Evolutionary conservation across 1,140 invertebrate species (phyloP), one percentile per base, ranked within the genome.

Genomic region (Drosophila bocki): DNA sequence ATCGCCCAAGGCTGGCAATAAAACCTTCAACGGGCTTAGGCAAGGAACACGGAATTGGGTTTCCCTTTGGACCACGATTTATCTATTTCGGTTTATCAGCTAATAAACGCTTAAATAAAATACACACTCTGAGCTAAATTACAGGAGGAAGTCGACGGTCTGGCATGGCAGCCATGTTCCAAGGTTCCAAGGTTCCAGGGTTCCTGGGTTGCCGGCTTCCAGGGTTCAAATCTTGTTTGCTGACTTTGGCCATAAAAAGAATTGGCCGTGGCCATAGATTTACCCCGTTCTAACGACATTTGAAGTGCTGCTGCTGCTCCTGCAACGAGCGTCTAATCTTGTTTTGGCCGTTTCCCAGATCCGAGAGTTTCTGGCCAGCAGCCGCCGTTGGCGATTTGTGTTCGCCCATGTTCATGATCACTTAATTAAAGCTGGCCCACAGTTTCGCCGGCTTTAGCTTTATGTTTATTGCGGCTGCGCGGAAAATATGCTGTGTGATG

Each of bases 81-180:
- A 90, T 90, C 85, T 90, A 77, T 90, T 90, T 90, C 68, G 71
- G 81, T 85, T 90, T 90, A 90, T 90, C 85, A 90, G 85, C 85
- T 90, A 90, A 90, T 90, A 90, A 90, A 90, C 85, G 85, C 85
- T 88, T 90, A 82, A 90, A 90, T 91, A 90, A 90, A 90, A 86
- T 90, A 90, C 86, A 91, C 86, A 90, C 85, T 90, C 86, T 82
- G 65, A 85, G 85, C 82, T 74, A 90, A 90, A 90, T 90, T 88
- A 85, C 74, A 68, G 76, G 48, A 64, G 58, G 19, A 58, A 63
- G 48, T 47, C 33, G 54, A 22, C 45, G 45, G 63, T 11, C 19
- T 26, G 61, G 32, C 47, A 50, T 33, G 54, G 12, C 42, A 44
- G 63, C 42, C 11, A 33, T 42, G 39, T 56, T 61, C 3, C 41